Evolutionary conservation across 2,888 invertebrate genomes (phyloP).

Genomic region (Drosophila neonasuta): DNA sequence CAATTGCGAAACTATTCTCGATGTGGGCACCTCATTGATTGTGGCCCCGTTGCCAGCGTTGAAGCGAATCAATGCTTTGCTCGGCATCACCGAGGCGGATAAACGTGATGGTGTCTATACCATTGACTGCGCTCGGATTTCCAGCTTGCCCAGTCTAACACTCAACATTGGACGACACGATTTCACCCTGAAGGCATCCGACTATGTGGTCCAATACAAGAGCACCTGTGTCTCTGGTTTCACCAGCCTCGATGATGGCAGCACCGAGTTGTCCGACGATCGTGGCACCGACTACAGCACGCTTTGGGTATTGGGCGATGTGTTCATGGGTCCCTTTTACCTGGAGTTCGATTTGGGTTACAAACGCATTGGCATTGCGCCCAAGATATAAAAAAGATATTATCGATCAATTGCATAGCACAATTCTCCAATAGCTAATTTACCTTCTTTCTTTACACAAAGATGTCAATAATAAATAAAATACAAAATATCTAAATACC

Average conservation of each 20-base stretch:
- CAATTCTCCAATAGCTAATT: neutral
- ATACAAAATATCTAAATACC: too few relatives aligned
- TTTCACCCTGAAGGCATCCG: conserved; percentile 89
- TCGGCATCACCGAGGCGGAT: conserved; percentile 25
- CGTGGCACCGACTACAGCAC: conserved; percentile 20
- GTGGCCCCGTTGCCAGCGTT: conserved; percentile 85
- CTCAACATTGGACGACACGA: conserved; percentile 88
- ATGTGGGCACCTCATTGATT: conserved; percentile 96
- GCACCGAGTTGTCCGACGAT: conserved; percentile 20
- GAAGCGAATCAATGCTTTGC: conserved; percentile 30
- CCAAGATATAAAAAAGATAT: conserved; percentile 63
- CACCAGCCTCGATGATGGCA: conserved; percentile 87
- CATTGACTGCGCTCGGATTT: conserved; percentile 89
- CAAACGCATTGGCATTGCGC: conserved; percentile 93
- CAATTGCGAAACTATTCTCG: conserved; percentile 94
- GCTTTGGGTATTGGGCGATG: conserved; percentile 97
- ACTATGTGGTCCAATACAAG: conserved; percentile 87
- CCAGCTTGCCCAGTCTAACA: conserved; percentile 88
- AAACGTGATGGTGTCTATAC: conserved; percentile 87
- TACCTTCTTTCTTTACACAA: neutral
- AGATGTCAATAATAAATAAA: too few relatives aligned
- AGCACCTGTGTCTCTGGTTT: conserved; percentile 95
- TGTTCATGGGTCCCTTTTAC: conserved; percentile 96
- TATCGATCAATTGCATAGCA: neutral
- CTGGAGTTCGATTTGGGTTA: conserved; percentile 95